Base-by-base conservation (phyloP, 2,113 vertebrate species). In the Climacteris rufus region DNA sequence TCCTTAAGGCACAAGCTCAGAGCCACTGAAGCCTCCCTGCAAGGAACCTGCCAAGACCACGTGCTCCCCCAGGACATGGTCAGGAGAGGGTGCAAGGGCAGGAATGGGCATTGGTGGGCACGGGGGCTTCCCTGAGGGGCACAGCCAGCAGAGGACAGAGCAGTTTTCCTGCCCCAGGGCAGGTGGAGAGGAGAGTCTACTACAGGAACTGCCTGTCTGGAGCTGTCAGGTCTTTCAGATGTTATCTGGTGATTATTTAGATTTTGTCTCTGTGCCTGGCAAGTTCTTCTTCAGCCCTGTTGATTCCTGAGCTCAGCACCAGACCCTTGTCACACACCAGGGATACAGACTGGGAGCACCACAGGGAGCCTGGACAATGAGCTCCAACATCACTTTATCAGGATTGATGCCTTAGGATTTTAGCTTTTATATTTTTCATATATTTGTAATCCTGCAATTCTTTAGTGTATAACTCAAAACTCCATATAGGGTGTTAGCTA, bases 241-340 rank as follows among this genome's bases (percentile, higher is more conserved):
- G 91, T 74, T 82, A 83, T 81, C 90, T 80, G 28, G 71, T 49
- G 82, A 64, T 60, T 44, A 88, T 49, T 81, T 80, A 89, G 90
- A 92, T 89, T 53, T 90, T 94, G 86, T 79, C 87, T 78, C 87
- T 90, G 87, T 91, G 87, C 54, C 83, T 83, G 69, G 70, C 15
- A 20, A 96, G 92, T 47, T 95, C 90, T 95, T 72, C 92, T 93
- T 83, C 76, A 86, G 92, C 49, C 21, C 49, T 39, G 87, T 77
- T 63, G 85, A 60, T 94, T 85, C 93, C 95, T 19, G 9, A 96
- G 82, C 3, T 22, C 90, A 75, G 96, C 90, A 54, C 89, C 91
- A 39, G 93, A 57, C 3, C 28, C 89, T 83, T 96, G 97, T 94
- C 97, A 96, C 54, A 88, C 57, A 84, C 79, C 59, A 7, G 91